Evolutionary conservation across 2,797 vertebrate species (phyloP).

Genomic region (Heterohyrax brucei): DNA sequence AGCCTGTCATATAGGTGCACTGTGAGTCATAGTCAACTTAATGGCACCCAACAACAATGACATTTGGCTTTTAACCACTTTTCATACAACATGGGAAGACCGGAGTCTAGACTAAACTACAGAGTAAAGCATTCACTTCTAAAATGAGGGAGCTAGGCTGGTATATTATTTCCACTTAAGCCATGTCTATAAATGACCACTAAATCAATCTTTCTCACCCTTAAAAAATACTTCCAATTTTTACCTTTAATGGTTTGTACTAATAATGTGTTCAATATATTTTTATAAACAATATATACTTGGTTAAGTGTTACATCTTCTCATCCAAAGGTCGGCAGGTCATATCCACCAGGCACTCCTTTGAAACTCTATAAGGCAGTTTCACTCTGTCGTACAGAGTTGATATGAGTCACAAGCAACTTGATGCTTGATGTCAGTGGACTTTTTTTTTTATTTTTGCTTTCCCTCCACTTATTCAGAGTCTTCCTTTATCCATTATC

Average conservation of each 20-base stretch:
- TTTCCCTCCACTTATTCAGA: background rate
- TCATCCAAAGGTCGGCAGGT: too few species aligned
- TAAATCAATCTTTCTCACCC: background rate
- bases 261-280: background rate
- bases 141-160: background rate
- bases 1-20: background rate
- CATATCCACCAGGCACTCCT: too few species aligned
- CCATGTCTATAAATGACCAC: background rate
- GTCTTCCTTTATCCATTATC: background rate
- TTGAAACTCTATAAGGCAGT: too few species aligned
- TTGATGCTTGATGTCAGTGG: too few species aligned
- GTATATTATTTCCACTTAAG: background rate
- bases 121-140: background rate
- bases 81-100: background rate
- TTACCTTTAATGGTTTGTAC: conserved; percentile 17
- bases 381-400: too few species aligned
- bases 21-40: background rate
- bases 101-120: background rate
- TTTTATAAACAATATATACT: background rate
- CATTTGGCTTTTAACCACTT: background rate
- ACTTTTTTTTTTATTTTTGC: too few species aligned
- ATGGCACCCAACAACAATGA: background rate
- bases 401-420: too few species aligned
- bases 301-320: too few species aligned
- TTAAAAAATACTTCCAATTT: background rate